Evolutionary conservation across 1,140 invertebrate species (phyloP).

Genomic region (Nilaparvata lugens): DNA sequence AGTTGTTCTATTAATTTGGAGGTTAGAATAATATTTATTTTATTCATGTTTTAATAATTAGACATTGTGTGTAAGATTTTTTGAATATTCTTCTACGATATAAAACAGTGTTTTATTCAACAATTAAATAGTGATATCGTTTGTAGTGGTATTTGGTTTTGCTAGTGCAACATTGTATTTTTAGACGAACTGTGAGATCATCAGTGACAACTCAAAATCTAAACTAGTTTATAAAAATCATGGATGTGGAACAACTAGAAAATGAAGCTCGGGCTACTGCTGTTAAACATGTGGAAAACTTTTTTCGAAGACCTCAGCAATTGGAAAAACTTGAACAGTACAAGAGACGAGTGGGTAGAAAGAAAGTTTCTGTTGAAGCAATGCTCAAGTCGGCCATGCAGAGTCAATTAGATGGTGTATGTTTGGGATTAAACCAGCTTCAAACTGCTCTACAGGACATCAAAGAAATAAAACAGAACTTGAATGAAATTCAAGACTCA

Average conservation of each 20-base stretch:
- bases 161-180: too few relatives aligned
- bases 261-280: conserved; percentile 74
- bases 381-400: conserved; percentile 98
- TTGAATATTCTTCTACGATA: too few relatives aligned
- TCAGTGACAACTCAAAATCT: too few relatives aligned
- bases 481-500: conserved; percentile 49
- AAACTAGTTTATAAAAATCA: neutral
- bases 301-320: conserved; percentile 90
- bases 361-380: conserved; percentile 92
- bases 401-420: conserved; percentile 92
- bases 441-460: conserved; percentile 77
- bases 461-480: conserved; percentile 48
- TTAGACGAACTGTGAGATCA: too few relatives aligned
- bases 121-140: too few relatives aligned
- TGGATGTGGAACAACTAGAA: conserved; percentile 55
- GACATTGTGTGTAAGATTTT: too few relatives aligned
- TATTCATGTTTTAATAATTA: too few relatives aligned
- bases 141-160: too few relatives aligned
- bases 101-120: too few relatives aligned
- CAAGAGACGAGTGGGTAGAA: conserved; percentile 64
- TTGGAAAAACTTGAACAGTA: conserved; percentile 92
- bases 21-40: too few relatives aligned
- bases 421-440: conserved; percentile 85
- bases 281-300: conserved; percentile 82
- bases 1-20: too few relatives aligned